A percentile compares a stretch with the other conserved stretches of the same genome.
Evolutionary conservation across 2,888 invertebrate species (phyloP).

Genomic region (Morpho deidamia): DNA sequence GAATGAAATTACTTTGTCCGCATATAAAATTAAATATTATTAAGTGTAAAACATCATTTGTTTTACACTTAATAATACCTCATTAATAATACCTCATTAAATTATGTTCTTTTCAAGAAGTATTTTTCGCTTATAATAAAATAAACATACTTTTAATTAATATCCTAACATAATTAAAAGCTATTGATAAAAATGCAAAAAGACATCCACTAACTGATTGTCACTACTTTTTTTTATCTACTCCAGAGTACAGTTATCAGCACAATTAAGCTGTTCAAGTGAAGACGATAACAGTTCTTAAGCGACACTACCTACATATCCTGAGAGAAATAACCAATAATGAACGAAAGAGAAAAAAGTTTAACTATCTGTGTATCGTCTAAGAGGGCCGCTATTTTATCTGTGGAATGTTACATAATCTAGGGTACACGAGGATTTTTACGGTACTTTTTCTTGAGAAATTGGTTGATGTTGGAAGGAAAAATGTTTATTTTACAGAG

Average conservation of each 20-base stretch:
- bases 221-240: slow-evolving; percentile 12
- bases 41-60: no score
- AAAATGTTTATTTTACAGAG: neutral
- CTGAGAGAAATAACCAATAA: slow-evolving; percentile 26
- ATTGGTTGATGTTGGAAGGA: slow-evolving; percentile 13
- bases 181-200: neutral
- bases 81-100: no score
- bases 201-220: neutral
- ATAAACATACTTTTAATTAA: no score
- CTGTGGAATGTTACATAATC: slow-evolving; percentile 39
- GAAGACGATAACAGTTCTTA: slow-evolving; percentile 23
- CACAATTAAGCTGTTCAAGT: slow-evolving; percentile 19
- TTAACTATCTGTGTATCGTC: slow-evolving; percentile 31
- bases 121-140: no score
- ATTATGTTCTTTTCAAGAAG: no score
- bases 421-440: slow-evolving; percentile 31
- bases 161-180: no score
- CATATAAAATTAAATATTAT: no score
- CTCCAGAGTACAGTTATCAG: slow-evolving; percentile 17
- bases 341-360: slow-evolving; percentile 33
- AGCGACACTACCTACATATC: slow-evolving; percentile 26
- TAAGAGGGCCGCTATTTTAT: slow-evolving; percentile 36
- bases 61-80: no score
- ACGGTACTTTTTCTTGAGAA: slow-evolving; percentile 39
- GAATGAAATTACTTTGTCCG: no score